phyloP scores from a whole-genome alignment of 2,888 invertebrate genomes.

The Rotaria sp. region DNA sequence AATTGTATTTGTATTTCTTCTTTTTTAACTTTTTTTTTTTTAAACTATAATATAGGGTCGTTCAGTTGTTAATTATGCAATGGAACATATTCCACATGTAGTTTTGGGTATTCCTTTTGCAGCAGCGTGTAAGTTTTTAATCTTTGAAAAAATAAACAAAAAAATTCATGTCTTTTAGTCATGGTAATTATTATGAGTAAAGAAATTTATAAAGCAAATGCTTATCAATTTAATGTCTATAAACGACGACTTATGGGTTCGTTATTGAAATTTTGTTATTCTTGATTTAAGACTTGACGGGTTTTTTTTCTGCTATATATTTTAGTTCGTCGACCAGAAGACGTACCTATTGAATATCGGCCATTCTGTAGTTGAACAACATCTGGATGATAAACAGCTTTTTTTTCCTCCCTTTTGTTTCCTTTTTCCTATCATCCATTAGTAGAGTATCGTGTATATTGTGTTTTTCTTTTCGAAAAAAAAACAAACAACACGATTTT shows the following conservation, averaged over 20 bases:
- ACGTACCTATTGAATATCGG: not conserved
- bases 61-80: not conserved
- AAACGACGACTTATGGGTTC: constrained; percentile 19
- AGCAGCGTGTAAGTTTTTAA: not conserved
- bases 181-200: not conserved
- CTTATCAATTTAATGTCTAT: constrained; percentile 19
- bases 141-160: not conserved
- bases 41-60: not conserved
- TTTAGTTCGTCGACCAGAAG: constrained; percentile 30
- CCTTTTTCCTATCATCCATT: not conserved
- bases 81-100: constrained; percentile 12
- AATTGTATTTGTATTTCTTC: not conserved
- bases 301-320: not conserved
- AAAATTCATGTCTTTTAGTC: not conserved
- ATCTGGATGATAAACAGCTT: not conserved
- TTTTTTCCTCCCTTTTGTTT: not conserved
- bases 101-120: not conserved
- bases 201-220: constrained; percentile 16
- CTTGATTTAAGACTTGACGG: not conserved
- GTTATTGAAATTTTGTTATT: not conserved
- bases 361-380: constrained; percentile 23
- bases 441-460: not conserved
- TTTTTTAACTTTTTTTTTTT: not conserved
- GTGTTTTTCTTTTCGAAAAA: not conserved
- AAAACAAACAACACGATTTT: not conserved